Base-by-base conservation (phyloP, 64 coral and sea anemone genomes). In the Porites lutea region DNA sequence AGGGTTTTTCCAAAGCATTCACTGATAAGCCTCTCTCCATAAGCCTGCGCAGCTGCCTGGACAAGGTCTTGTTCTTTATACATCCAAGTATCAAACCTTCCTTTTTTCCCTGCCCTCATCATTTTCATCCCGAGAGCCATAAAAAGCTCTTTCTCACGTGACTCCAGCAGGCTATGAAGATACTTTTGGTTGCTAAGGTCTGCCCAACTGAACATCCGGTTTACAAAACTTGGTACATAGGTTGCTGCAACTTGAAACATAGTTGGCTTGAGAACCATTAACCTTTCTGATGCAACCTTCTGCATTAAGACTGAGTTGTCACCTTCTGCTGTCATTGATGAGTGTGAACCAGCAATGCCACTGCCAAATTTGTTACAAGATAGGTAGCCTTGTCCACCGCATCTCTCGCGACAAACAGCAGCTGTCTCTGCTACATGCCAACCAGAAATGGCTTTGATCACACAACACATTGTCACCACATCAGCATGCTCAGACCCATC, bases 271-370 rank as follows among this genome's bases (percentile, higher is more conserved):
- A 93, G 48, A 51, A 77, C 73, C 95, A 96, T 89, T 61, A 96
- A 50, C 59, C 90, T 96, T 72, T 96, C 95, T 64, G 90, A 62
- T 37, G 95, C 95, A 2, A 96, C 95, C 43, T 96, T 96, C 54
- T 96, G 95, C 95, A 96, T 96, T 15, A 96, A 78, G 8, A 96
- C 95, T 6, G 95, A 93, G 95, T 96, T 96, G 73, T 96, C 95
- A 13, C 95, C 95, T 79, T 96, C 95, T 49, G 95, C 95, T 71
- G 95, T 96, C 73, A 96, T 96, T 7, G 95, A 96, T 13, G 95
- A 96, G 21, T 96, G 95, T 27, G 95, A 93, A 64, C 95, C 95
- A 48, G 95, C 95, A 46, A 96, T 96, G 2, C 85, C 95, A 71
- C 23, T 71, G 63, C 95, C 95, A 78, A 96, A 96, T 70, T 63